phyloP scores from a whole-genome alignment of 1,140 invertebrate genomes.

The Nasonia giraulti region DNA sequence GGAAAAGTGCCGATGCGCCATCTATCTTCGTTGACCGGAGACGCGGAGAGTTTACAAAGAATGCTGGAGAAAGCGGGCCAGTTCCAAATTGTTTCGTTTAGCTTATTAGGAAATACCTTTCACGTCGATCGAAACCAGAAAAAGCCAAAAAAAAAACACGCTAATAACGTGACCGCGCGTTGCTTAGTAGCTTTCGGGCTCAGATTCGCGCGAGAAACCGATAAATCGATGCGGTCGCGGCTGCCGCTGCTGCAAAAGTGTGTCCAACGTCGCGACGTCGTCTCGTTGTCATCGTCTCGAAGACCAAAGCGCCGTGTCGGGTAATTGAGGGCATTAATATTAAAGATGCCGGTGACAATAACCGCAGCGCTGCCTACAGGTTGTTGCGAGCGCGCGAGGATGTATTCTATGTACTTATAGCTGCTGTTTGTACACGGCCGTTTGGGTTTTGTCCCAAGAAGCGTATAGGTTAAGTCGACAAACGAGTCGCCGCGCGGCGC shows the following conservation, averaged over 20 bases:
- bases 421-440: background rate
- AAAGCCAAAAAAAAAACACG: too few species aligned
- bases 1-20: too few species aligned
- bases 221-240: conserved; percentile 33
- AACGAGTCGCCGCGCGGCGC: background rate
- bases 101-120: too few species aligned
- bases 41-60: too few species aligned
- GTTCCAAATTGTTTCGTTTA: too few species aligned
- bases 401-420: background rate
- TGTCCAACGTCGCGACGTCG: background rate
- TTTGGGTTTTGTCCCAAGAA: background rate
- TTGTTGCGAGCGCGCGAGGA: conserved; percentile 1
- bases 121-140: too few species aligned
- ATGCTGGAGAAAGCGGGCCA: too few species aligned
- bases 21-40: too few species aligned
- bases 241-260: background rate
- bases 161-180: too few species aligned
- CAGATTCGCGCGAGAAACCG: conserved; percentile 7
- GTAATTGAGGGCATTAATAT: conserved; percentile 52
- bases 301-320: background rate
- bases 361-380: conserved; percentile 22
- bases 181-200: too few species aligned
- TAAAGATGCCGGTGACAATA: conserved; percentile 48
- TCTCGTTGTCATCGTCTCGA: background rate
- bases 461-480: conserved; percentile 13